phyloP scores from a whole-genome alignment of 2,113 vertebrate species.

The Oreotrochilus melanogaster region DNA sequence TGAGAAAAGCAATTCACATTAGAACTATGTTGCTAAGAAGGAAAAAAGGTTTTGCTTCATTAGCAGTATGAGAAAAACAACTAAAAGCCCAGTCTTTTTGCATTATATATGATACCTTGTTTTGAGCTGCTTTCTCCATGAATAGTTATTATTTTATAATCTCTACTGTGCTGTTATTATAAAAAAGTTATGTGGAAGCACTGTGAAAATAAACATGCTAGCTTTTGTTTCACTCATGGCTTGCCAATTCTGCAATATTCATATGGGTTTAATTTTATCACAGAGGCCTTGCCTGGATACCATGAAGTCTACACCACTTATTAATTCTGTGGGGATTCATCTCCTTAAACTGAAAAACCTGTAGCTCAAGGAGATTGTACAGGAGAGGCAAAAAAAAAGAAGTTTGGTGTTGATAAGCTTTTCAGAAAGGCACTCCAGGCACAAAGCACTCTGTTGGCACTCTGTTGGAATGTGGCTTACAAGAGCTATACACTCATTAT shows the following conservation, averaged over 20 bases:
- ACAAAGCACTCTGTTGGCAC: background rate
- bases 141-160: background rate
- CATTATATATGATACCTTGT: background rate
- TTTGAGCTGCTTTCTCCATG: background rate
- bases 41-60: background rate
- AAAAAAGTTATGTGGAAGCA: background rate
- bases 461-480: background rate
- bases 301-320: background rate
- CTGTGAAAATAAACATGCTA: background rate
- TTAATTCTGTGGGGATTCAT: background rate
- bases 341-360: background rate
- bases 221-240: background rate
- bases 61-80: background rate
- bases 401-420: background rate
- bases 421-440: background rate
- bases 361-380: background rate
- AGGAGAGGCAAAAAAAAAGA: background rate
- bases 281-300: background rate
- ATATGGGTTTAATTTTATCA: background rate
- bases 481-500: background rate
- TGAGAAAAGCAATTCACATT: background rate
- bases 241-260: background rate
- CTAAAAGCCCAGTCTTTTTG: background rate
- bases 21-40: background rate
- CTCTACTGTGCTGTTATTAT: background rate